These are phyloP conservation scores for Amphibalanus amphitrite DNA, from an alignment of 1,140 invertebrate species.

Conservation along the genomic window DNA sequence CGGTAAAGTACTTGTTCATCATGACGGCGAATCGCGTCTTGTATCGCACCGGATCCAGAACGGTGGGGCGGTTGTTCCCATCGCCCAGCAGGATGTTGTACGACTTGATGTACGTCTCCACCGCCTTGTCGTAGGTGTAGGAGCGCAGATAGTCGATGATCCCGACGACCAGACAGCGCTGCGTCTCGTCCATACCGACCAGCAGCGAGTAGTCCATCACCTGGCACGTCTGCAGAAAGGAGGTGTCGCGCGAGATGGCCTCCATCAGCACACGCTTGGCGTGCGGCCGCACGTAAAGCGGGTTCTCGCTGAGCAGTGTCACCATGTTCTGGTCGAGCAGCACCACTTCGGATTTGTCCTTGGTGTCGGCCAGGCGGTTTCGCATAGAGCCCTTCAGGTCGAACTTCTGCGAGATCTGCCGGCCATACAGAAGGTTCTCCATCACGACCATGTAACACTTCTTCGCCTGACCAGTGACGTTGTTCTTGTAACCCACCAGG, in stretches of 20 bases:
- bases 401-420: slow-evolving; percentile 59
- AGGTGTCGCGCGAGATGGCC: slow-evolving; percentile 78
- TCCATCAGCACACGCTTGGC: slow-evolving; percentile 77
- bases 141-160: slow-evolving; percentile 93
- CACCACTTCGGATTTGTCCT: slow-evolving; percentile 53
- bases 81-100: slow-evolving; percentile 67
- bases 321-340: slow-evolving; percentile 91
- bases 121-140: slow-evolving; percentile 95
- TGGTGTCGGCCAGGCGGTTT: slow-evolving; percentile 61
- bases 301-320: slow-evolving; percentile 82
- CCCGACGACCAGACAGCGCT: slow-evolving; percentile 71
- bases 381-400: slow-evolving; percentile 92
- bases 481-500: slow-evolving; percentile 49
- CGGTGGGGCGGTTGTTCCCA: slow-evolving; percentile 74
- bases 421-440: slow-evolving; percentile 89
- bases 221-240: slow-evolving; percentile 60
- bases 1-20: slow-evolving; percentile 68
- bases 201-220: slow-evolving; percentile 99
- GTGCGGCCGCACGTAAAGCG: slow-evolving; percentile 77
- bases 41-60: slow-evolving; percentile 88
- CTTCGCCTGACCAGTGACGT: slow-evolving; percentile 41
- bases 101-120: slow-evolving; percentile 92
- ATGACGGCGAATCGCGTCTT: slow-evolving; percentile 77
- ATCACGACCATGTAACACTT: slow-evolving; percentile 73
- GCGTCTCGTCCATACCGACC: slow-evolving; percentile 69